Evolutionary conservation across 2,888 invertebrate species (phyloP), one percentile per base, ranked within the genome.

Genomic region (Lasioglossum pauxillum): DNA sequence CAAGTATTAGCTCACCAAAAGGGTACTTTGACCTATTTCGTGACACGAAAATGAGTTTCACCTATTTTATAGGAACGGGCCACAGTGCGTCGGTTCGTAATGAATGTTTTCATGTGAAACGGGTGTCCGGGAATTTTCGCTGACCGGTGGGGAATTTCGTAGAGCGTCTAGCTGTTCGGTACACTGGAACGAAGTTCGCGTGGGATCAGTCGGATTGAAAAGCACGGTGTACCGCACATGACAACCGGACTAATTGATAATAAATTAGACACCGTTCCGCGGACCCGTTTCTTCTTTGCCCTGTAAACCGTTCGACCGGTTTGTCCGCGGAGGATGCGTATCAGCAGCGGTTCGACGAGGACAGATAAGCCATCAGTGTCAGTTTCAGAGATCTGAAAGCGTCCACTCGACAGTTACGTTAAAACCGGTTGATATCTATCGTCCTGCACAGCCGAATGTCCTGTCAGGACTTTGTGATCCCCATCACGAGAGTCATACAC

Each of bases 321-420:
- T 41, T n/a, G 78, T 73, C 80, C 85, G 78, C 80, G 41, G 73
- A 71, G 80, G 80, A 80, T 60, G 49, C 82, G 80, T 83, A 78
- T 87, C 83, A 82, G 67, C 83, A 44, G 57, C 73, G 88, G 53
- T 85, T 88, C 85, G 90, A 89, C 87, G 83, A 90, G 84, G 87
- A 87, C 90, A 88, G 92, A 93, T 93, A 93, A 91, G 91, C 94
- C 93, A 93, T 94, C 94, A 94, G 92, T 92, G 94, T 94, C 94
- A 94, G 92, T 93, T 92, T 91, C 94, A 94, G 93, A 92, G 91
- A 91, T 89, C 88, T 83, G 88, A 91, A 92, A 90, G 89, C 92
- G 91, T 93, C 92, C 93, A 92, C 93, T 94, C 91, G 92, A 93
- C 92, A 93, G 92, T 93, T 92, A 93, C 93, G 93, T 92, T 93